These are phyloP conservation scores for Dermolepida albohirtum DNA, from an alignment of 2,888 invertebrate genomes.

Conservation along the genomic window DNA sequence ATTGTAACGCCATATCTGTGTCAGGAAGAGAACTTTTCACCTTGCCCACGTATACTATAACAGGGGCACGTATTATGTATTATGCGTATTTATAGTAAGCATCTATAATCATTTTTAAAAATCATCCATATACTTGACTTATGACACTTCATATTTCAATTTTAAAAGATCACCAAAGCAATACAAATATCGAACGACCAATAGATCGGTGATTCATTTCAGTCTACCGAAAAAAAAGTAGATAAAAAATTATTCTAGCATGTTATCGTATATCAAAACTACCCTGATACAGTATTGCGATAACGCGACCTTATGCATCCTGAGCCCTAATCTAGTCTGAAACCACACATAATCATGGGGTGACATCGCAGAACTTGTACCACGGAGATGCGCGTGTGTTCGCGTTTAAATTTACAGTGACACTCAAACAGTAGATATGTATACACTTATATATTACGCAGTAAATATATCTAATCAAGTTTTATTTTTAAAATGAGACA, in stretches of 20 bases:
- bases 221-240: constrained; percentile 8
- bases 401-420: constrained; percentile 40
- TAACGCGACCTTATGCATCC: constrained; percentile 48
- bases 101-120: not conserved
- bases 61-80: no score
- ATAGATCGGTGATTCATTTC: constrained; percentile 22
- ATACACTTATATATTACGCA: no score
- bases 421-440: constrained; percentile 27
- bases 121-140: not conserved
- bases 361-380: constrained; percentile 49
- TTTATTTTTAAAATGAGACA: no score
- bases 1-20: no score
- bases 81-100: no score
- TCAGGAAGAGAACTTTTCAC: no score
- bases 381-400: constrained; percentile 46
- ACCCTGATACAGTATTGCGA: constrained; percentile 48
- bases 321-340: constrained; percentile 46
- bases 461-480: no score
- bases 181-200: not conserved
- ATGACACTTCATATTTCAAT: constrained; percentile 16
- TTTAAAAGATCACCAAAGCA: constrained; percentile 11
- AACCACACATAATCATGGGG: constrained; percentile 50
- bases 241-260: constrained; percentile 29
- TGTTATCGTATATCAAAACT: constrained; percentile 40
- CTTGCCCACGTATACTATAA: no score